Conservation (phyloP, 2,888 invertebrate genomes). For the Cheilosia pagana region DNA sequence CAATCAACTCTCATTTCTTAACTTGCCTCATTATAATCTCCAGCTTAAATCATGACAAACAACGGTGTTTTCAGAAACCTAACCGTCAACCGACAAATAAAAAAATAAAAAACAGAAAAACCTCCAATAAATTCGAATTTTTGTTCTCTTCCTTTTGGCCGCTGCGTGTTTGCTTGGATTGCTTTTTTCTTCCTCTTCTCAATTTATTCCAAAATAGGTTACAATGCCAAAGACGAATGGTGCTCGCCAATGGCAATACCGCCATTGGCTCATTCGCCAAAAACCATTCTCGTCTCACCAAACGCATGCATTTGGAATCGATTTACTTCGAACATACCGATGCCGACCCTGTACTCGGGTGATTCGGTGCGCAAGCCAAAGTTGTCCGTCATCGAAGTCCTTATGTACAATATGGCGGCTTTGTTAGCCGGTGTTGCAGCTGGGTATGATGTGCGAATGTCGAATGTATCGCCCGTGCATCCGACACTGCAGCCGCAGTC, state of each 20-base stretch:
- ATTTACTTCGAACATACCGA: constrained; percentile 86
- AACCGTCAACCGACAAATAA: constrained; percentile 41
- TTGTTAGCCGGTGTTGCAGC: constrained; percentile 95
- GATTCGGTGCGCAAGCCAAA: constrained; percentile 85
- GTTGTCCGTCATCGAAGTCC: constrained; percentile 83
- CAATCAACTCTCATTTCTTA: constrained; percentile 17
- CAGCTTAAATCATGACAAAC: constrained; percentile 59
- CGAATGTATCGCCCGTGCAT: constrained; percentile 93
- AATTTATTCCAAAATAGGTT: constrained; percentile 75
- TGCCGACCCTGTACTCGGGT: constrained; percentile 92
- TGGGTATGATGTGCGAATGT: constrained; percentile 95
- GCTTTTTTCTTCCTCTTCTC: constrained; percentile 21
- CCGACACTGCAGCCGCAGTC: constrained; percentile 90
- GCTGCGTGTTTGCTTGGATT: constrained; percentile 64
- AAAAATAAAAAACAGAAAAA: constrained; percentile 27
- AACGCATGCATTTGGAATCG: constrained; percentile 83
- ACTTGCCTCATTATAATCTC: constrained; percentile 14
- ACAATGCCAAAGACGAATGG: constrained; percentile 82
- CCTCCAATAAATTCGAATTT: constrained; percentile 28
- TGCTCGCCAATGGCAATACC: constrained; percentile 79
- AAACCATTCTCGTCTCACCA: constrained; percentile 82
- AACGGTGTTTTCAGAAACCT: constrained; percentile 50
- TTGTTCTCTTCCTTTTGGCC: constrained; percentile 49
- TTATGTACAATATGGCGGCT: constrained; percentile 95
- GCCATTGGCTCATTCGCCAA: constrained; percentile 74